Base-by-base conservation (phyloP, 2,888 invertebrate genomes). In the Eueremaeus valkanovi region DNA sequence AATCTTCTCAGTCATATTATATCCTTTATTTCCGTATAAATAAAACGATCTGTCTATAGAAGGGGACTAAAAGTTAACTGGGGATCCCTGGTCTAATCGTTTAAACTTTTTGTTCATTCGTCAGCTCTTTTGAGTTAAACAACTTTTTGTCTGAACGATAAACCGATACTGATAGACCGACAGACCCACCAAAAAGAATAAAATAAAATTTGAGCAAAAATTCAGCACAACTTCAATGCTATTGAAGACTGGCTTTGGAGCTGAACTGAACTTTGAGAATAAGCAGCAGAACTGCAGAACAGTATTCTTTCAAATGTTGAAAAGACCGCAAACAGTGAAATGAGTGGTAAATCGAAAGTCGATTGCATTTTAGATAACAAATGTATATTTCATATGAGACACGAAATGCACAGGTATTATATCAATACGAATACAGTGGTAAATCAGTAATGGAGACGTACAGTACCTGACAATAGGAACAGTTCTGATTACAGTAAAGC, bases 391-490 rank as follows among this genome's bases (percentile, higher is more conserved):
- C 58, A 45, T 45, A 36, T n/a, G n/a, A n/a, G n/a, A n/a, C n/a
- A n/a, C 36, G 6, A 11, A 45, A 45, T 45, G 45, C 3, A 45
- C 9, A 18, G 11, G 16, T 16, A 45, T 11, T 3, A 16, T 18
- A 58, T 31, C 29, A 58, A 58, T 9, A 31, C 6, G 58, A 13
- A 1, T 55, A 55, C 24, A 21, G 27, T 21, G 11, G 5, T 18
- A 6, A 31, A 40, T n/a, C n/a, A n/a, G n/a, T n/a, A n/a, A n/a
- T n/a, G n/a, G n/a, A n/a, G n/a, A n/a, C n/a, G n/a, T n/a, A n/a
- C n/a, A n/a, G n/a, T n/a, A n/a, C n/a, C 66, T 66, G 66, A 66
- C 66, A 66, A 66, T 33, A 40, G 21, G 66, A 21, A 66, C 66
- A 66, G 40, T 66, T 66, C 36, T 66, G 66, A 40, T 66, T 66